phyloP scores from a whole-genome alignment of 2,113 vertebrate species.

The Bos javanicus region DNA sequence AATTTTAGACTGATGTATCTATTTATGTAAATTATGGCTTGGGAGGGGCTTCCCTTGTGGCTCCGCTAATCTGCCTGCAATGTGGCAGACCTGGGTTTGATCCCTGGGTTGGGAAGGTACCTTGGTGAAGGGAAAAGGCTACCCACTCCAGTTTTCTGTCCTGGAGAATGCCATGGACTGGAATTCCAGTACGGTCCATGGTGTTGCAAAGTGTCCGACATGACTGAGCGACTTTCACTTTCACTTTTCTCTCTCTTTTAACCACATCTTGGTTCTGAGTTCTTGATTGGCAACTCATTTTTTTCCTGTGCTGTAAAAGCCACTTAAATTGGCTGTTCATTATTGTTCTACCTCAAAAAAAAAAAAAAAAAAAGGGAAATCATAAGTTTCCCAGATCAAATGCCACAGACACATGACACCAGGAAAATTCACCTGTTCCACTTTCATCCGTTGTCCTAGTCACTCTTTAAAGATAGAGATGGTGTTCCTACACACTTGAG shows the following conservation, averaged over 20 bases:
- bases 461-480: not conserved
- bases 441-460: not conserved
- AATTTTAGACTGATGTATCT: not conserved
- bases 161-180: not conserved
- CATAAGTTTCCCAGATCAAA: not conserved
- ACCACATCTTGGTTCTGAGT: not conserved
- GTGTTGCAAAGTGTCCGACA: not conserved
- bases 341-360: not conserved
- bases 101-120: not conserved
- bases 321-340: not conserved
- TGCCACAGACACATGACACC: not conserved
- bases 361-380: not conserved
- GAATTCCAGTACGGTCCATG: not conserved
- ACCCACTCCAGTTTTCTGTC: not conserved
- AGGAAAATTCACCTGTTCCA: not conserved
- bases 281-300: slow-evolving; percentile 10
- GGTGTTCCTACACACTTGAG: not conserved
- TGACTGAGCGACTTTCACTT: not conserved
- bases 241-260: not conserved
- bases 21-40: not conserved
- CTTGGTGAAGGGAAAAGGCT: not conserved
- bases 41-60: not conserved
- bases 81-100: not conserved
- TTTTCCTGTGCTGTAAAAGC: not conserved
- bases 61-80: accelerated